These are phyloP conservation scores for Lithobates sylvaticus DNA, from an alignment of 2,797 vertebrate species.

Conservation along the genomic window DNA sequence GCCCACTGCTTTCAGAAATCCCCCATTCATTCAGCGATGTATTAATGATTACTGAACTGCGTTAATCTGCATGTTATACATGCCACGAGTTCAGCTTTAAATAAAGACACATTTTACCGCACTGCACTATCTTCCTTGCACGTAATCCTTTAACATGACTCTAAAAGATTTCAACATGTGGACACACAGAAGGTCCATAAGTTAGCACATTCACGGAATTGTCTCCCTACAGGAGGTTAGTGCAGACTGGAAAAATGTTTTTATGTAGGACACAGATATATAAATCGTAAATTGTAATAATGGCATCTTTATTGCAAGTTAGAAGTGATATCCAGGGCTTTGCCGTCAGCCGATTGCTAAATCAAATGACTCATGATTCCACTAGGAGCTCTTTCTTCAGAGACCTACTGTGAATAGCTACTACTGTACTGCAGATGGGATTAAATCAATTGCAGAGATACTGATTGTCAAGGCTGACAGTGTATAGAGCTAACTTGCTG, in stretches of 20 bases:
- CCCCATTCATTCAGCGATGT: no score
- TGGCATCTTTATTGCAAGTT: slow-evolving; percentile 35
- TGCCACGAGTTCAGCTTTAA: no score
- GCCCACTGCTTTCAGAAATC: no score
- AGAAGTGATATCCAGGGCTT: slow-evolving; percentile 23
- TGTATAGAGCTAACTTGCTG: slow-evolving; percentile 5
- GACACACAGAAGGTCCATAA: slow-evolving; percentile 21
- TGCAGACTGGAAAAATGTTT: slow-evolving; percentile 15
- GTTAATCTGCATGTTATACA: no score
- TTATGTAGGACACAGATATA: slow-evolving; percentile 25
- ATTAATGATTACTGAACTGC: no score
- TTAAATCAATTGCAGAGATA: slow-evolving; percentile 16
- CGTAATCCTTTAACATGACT: not conserved
- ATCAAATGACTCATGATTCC: slow-evolving; percentile 40
- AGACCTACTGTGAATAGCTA: slow-evolving; percentile 25
- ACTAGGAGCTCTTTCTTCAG: slow-evolving; percentile 6
- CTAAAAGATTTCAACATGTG: not conserved
- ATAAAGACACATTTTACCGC: no score
- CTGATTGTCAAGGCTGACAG: slow-evolving; percentile 3
- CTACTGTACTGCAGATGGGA: slow-evolving; percentile 20
- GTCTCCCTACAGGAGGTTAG: slow-evolving; percentile 29
- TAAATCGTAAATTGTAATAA: slow-evolving; percentile 21
- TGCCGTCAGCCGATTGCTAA: slow-evolving; percentile 33
- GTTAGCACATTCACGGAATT: slow-evolving; percentile 42
- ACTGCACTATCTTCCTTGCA: not conserved